Evolutionary conservation across 2,113 vertebrate species (phyloP), one percentile per base, ranked within the genome.

Genomic region (Trachemys scripta): DNA sequence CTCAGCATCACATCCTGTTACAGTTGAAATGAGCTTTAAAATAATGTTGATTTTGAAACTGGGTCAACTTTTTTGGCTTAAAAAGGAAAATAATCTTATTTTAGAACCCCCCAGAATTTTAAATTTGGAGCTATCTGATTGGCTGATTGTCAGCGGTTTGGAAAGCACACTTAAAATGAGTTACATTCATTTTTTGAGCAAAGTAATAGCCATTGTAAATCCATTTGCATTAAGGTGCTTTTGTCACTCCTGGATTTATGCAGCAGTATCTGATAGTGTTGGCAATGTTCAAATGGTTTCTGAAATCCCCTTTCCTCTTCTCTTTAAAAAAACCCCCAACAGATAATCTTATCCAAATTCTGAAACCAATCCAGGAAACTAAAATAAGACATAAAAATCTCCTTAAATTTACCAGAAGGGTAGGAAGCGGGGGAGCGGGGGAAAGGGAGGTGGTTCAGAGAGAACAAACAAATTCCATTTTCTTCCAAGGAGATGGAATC

Each of bases 251-350:
- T 76, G 27, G 24, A 4, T 24, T 95, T 91, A 72, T 92, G 84
- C 20, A 8, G 45, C 11, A 57, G 24, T 31, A 56, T 47, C 6
- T 82, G 38, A 88, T 54, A 3, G 69, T 65, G 10, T 75, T 56
- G 54, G 42, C 9, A 49, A 2, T 57, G 10, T 79, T 69, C 53
- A 80, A 96, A 62, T 31, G 8, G 38, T 72, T 93, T 29, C n/a
- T 94, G 85, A 50, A 95, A 96, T 93, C 31, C 20, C 31, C 56
- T 96, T 96, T 93, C 91, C 69, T 92, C 85, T 95, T 92, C 59
- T 79, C 82, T 93, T 27, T 13, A 62, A 17, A 91, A 92, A 90
- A 0, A 1, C 90, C 72, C 88, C 86, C 91, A 45, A 93, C 51
- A 76, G 35, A 69, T 35, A 76, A 80, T 72, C 49, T 81, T 38